Evolutionary conservation across 2,888 invertebrate genomes (phyloP).

Genomic region (Cataglyphis altisquamis): DNA sequence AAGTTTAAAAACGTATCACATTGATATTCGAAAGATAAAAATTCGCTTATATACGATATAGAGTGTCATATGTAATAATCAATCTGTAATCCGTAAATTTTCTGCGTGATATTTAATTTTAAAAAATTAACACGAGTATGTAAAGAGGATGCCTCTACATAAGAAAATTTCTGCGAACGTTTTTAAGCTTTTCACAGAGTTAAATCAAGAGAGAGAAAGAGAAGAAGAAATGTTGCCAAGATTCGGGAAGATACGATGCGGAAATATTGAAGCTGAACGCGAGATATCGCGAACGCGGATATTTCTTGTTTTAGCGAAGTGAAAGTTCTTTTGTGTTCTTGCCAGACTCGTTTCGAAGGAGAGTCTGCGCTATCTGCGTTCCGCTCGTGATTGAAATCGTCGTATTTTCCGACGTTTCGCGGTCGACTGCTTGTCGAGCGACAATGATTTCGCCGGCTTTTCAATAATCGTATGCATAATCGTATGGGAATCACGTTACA

Average conservation of each 20-base stretch:
- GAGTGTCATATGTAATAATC: background rate
- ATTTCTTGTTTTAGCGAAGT: constrained; percentile 34
- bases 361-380: constrained; percentile 28
- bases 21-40: background rate
- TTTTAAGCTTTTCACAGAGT: background rate
- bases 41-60: background rate
- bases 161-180: background rate
- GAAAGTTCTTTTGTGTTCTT: constrained; percentile 61
- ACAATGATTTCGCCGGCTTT: constrained; percentile 31
- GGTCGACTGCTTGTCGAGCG: constrained; percentile 43
- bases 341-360: constrained; percentile 55
- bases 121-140: background rate
- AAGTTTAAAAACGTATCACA: background rate
- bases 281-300: constrained; percentile 34
- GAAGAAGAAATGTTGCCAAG: background rate
- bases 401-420: constrained; percentile 48
- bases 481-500: constrained; percentile 20
- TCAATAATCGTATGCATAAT: constrained; percentile 30
- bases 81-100: background rate
- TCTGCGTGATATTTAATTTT: background rate
- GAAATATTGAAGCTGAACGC: constrained; percentile 76
- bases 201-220: background rate
- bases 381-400: constrained; percentile 37
- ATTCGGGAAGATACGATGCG: constrained; percentile 30
- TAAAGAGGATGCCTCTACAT: background rate